These are phyloP conservation scores for Pandemis heparana DNA, from an alignment of 2,888 invertebrate species.

Conservation along the genomic window DNA sequence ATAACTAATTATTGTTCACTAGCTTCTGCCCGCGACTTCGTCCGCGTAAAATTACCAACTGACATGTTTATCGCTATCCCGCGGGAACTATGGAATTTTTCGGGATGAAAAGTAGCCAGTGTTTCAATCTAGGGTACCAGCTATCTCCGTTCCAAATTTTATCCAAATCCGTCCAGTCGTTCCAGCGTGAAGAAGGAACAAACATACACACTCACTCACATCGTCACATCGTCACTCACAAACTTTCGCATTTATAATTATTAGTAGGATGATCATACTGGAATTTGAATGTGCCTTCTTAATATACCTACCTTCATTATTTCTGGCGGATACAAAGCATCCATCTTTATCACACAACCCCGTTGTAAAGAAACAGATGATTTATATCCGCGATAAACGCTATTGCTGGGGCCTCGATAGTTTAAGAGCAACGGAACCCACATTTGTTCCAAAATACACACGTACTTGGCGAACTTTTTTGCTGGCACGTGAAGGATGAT, in stretches of 20 bases:
- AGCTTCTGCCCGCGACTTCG: too few relatives aligned
- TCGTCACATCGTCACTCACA: too few relatives aligned
- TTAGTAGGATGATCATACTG: background rate
- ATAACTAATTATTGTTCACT: background rate
- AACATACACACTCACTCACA: too few relatives aligned
- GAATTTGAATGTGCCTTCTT: background rate
- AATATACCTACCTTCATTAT: background rate
- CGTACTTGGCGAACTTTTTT: slow-evolving; percentile 65
- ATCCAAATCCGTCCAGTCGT: too few relatives aligned
- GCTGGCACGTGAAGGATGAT: slow-evolving; percentile 75
- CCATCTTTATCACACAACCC: background rate
- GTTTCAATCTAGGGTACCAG: too few relatives aligned
- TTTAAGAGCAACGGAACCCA: slow-evolving; percentile 30
- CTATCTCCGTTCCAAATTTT: too few relatives aligned
- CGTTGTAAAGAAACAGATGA: background rate
- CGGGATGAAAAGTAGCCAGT: too few relatives aligned
- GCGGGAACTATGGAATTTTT: too few relatives aligned
- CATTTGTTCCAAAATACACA: slow-evolving; percentile 41
- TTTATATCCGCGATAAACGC: slow-evolving; percentile 3
- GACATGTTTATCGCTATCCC: too few relatives aligned
- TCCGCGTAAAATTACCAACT: too few relatives aligned
- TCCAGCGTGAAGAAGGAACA: too few relatives aligned
- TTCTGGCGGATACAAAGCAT: background rate
- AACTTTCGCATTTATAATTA: too few relatives aligned
- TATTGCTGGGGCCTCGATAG: background rate